phyloP scores from a whole-genome alignment of 2,113 vertebrate genomes.

The Trogon surrucura region DNA sequence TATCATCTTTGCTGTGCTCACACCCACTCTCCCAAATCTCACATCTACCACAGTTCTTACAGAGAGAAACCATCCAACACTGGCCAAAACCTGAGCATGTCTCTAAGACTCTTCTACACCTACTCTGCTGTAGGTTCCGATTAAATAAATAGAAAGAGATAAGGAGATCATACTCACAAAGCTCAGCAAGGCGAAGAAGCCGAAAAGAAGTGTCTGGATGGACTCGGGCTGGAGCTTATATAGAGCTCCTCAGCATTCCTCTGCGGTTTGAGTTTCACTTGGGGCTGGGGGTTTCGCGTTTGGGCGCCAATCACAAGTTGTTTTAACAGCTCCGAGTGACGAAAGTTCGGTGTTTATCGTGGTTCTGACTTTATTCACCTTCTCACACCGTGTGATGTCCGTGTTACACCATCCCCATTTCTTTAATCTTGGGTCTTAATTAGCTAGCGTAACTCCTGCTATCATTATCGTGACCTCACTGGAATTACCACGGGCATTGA shows the following conservation, averaged over 20 bases:
- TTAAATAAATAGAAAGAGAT: background rate
- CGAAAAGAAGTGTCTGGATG: background rate
- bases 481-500: background rate
- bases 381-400: background rate
- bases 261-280: background rate
- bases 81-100: background rate
- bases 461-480: constrained; percentile 17
- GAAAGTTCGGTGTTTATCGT: background rate
- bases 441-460: background rate
- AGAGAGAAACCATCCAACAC: accelerated
- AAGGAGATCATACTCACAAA: background rate
- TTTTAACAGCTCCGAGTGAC: background rate
- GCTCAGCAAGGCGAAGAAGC: accelerated
- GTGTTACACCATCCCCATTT: background rate
- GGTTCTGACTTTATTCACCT: background rate
- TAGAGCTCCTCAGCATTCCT: background rate
- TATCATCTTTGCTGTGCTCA: background rate
- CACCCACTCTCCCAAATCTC: background rate
- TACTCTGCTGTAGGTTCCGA: accelerated
- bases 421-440: constrained; percentile 50
- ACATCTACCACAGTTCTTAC: background rate
- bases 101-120: background rate
- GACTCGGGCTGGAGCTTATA: background rate
- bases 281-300: background rate
- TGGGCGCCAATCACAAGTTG: background rate